phyloP scores from a whole-genome alignment of 92 coral and sea anemone species.

The Porites divaricata region DNA sequence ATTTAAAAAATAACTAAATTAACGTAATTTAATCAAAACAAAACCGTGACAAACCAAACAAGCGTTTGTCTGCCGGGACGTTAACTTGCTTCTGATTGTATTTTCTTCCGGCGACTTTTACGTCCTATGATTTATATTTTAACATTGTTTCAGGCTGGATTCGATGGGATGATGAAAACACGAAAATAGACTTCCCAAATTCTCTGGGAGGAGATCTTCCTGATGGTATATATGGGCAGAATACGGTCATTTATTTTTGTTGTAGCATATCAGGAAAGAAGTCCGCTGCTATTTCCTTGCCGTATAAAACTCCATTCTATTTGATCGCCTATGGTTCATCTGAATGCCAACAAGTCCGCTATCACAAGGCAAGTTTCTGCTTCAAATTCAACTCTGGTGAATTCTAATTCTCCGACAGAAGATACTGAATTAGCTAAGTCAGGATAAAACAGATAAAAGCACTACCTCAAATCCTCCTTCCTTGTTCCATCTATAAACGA shows the following conservation, averaged over 20 bases:
- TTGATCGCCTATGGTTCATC: conserved; percentile 74
- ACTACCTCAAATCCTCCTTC: too few species aligned
- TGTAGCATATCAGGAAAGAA: conserved; percentile 78
- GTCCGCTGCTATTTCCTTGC: conserved; percentile 61
- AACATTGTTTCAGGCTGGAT: conserved; percentile 67
- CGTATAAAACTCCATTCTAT: conserved; percentile 74
- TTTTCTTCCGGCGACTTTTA: too few species aligned
- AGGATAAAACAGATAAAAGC: too few species aligned
- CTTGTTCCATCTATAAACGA: too few species aligned
- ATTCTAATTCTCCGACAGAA: too few species aligned
- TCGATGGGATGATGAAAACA: conserved; percentile 90
- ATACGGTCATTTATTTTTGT: conserved; percentile 86
- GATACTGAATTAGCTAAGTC: too few species aligned
- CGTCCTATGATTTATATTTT: background rate
- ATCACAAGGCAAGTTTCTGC: conserved; percentile 55
- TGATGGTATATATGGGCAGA: conserved; percentile 77
- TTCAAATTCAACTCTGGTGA: too few species aligned
- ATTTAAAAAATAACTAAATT: too few species aligned
- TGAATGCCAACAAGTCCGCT: conserved; percentile 74
- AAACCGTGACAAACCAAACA: too few species aligned
- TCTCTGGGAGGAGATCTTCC: conserved; percentile 72
- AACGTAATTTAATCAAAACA: too few species aligned
- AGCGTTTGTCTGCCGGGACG: too few species aligned
- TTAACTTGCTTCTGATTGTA: too few species aligned
- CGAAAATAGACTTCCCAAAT: conserved; percentile 72